These are phyloP conservation scores for Toxotes chatareus DNA, from an alignment of 2,113 vertebrate species.

Conservation along the genomic window DNA sequence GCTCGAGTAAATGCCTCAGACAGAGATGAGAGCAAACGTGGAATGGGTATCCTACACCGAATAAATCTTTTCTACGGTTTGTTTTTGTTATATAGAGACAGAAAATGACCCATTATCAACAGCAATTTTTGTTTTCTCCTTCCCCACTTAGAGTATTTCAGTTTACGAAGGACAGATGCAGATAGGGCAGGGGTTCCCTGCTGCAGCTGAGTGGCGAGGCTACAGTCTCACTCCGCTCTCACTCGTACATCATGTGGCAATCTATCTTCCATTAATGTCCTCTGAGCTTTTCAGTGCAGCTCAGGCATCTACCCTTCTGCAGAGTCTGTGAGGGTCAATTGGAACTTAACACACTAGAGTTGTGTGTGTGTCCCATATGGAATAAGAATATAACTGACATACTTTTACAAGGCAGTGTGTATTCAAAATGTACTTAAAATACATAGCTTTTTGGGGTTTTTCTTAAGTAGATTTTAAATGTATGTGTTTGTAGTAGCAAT, in stretches of 20 bases:
- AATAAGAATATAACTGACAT: not conserved
- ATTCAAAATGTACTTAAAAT: not conserved
- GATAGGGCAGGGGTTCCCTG: not conserved
- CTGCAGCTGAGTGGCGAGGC: not conserved
- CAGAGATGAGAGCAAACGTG: conserved; percentile 40
- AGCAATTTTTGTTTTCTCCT: conserved; percentile 4
- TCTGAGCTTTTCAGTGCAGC: not conserved
- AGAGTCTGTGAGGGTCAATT: not conserved
- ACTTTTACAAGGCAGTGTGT: not conserved
- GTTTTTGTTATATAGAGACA: conserved; percentile 4
- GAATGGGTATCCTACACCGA: conserved; percentile 17
- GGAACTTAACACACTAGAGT: not conserved
- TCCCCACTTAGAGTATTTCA: not conserved
- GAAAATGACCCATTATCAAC: conserved; percentile 1
- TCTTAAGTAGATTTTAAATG: no score
- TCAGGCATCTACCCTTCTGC: not conserved
- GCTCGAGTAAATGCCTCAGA: conserved; percentile 44
- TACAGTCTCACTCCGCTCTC: not conserved
- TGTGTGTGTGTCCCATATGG: not conserved
- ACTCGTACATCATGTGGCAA: not conserved
- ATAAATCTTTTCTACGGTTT: conserved; percentile 3
- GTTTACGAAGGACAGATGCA: conserved; percentile 10
- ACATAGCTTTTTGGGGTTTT: no score
- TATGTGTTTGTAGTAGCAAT: no score
- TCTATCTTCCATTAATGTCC: conserved; percentile 10